Evolutionary conservation across 2,888 invertebrate genomes (phyloP), one percentile per base, ranked within the genome.

Genomic region (Clepsis dumicolana): DNA sequence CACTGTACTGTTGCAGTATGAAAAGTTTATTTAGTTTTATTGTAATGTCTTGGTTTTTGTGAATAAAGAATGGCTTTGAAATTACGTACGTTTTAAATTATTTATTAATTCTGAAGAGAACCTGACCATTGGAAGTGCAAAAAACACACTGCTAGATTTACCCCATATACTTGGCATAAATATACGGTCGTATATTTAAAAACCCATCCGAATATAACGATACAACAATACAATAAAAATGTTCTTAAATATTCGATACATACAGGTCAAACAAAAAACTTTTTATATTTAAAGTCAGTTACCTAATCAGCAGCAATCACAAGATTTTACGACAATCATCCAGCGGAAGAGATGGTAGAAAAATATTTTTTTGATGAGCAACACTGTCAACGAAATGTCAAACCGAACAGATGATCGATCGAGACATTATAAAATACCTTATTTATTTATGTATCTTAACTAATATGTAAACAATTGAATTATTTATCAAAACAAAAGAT

Each of bases 341-440:
- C 7, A 29, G 29, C n/a, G 38, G 35, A 35, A 16, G 8, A 21
- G 48, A 12, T 48, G 21, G 48, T 48, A 48, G 48, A 48, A 44
- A 29, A 48, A 48, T 48, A 12, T 10, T 21, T 21, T n/a, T 18
- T n/a, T n/a, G 10, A 1, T 4, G 18, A 3, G 48, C 48, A 48
- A 48, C 48, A 21, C 48, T 48, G 21, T 12, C 21, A 12, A 0
- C 16, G 16, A 41, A 21, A 48, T 12, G 48, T 48, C 48, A 48
- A 48, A 48, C 12, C 18, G 21, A 48, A 48, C 48, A 48, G 21
- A 48, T 48, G 48, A 48, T 48, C 48, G 21, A 48, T 48, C 21
- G 10, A 21, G 2, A 24, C 21, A 21, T 21, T 44, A n/a, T n/a
- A n/a, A n/a, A n/a, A n/a, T 21, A 1, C 12, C 21, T 48, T 21